Evolutionary conservation across 1,140 invertebrate genomes (phyloP), one percentile per base, ranked within the genome.

Genomic region (Aphaenogaster ashmeadi): DNA sequence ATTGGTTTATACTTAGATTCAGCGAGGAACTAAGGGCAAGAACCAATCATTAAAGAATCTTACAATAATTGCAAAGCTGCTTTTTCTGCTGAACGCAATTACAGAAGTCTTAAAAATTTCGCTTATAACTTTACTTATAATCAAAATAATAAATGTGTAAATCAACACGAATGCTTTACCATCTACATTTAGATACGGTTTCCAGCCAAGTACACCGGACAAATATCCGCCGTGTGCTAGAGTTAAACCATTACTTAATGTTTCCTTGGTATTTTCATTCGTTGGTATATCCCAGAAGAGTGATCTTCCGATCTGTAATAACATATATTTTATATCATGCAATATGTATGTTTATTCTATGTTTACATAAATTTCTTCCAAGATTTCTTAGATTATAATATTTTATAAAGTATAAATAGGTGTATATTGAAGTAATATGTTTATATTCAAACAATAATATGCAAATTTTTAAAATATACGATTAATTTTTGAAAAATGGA

Each of bases 191-290:
- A 98, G 93, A 89, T 96, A 97, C 0, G 97, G 96, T 87, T 96
- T 96, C 94, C 97, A 97, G 0, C 97, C 97, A 60, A 98, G 94
- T 86, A 98, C 96, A 0, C 97, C 97, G 1, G 97, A 97, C 91
- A 98, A 97, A 93, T 97, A 98, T 62, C 97, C 94, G 0, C 98
- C 98, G 60, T 96, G 95, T 96, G 97, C 97, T 87, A 98, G 95
- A 92, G 98, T 97, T 87, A 97, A 95, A 0, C 97, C 97, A 74
- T 96, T 96, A 0, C 96, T 95, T 0, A 98, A 92, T 27, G 62
- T 21, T 2, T 96, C 71, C 27, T 0, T 27, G 27, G 27, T 27
- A 0, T 4, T 89, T 90, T 0, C 93, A 92, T 2, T 50, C 27
- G 27, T 27, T 44, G 41, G 41, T 27, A 21, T n/a, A 3, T 33